phyloP scores from a whole-genome alignment of 2,797 vertebrate species.

The Sebastes itinus region DNA sequence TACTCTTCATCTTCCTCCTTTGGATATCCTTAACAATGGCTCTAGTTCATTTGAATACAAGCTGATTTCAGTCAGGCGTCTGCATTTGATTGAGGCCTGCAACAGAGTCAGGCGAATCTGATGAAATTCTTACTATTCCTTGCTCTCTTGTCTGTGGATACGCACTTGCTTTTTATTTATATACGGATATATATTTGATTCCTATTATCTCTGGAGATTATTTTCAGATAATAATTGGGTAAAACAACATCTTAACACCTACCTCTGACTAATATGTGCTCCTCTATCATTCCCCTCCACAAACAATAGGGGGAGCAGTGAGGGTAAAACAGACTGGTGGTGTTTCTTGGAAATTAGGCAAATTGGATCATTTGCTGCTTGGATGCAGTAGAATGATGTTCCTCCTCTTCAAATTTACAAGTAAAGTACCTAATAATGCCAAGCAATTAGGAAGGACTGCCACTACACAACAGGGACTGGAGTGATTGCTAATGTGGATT shows the following conservation, averaged over 20 bases:
- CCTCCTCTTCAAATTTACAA: conserved; percentile 86
- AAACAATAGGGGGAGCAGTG: conserved; percentile 67
- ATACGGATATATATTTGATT: conserved; percentile 30
- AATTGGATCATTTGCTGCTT: conserved; percentile 88
- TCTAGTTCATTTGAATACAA: conserved; percentile 62
- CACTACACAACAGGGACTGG: conserved; percentile 79
- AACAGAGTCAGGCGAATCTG: conserved; percentile 43
- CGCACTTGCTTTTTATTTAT: conserved; percentile 26
- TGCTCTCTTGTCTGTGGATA: conserved; percentile 39
- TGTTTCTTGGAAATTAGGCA: conserved; percentile 82
- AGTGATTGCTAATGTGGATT: conserved; percentile 83
- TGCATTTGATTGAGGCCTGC: conserved; percentile 44
- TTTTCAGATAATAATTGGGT: conserved; percentile 36
- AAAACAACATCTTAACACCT: conserved; percentile 18
- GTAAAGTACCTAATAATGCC: conserved; percentile 87
- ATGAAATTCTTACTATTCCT: conserved; percentile 55
- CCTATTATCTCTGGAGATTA: conserved; percentile 31
- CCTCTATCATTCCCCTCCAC: conserved; percentile 28
- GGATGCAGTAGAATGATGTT: conserved; percentile 84
- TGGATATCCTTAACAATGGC: conserved; percentile 48
- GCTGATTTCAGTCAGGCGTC: conserved; percentile 48
- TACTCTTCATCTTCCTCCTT: conserved; percentile 31
- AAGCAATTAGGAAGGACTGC: conserved; percentile 83
- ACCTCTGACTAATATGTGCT: neutral
- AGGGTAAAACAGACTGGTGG: conserved; percentile 43